These are phyloP conservation scores for Schizaphis graminum DNA, from an alignment of 2,888 invertebrate species.

Conservation along the genomic window DNA sequence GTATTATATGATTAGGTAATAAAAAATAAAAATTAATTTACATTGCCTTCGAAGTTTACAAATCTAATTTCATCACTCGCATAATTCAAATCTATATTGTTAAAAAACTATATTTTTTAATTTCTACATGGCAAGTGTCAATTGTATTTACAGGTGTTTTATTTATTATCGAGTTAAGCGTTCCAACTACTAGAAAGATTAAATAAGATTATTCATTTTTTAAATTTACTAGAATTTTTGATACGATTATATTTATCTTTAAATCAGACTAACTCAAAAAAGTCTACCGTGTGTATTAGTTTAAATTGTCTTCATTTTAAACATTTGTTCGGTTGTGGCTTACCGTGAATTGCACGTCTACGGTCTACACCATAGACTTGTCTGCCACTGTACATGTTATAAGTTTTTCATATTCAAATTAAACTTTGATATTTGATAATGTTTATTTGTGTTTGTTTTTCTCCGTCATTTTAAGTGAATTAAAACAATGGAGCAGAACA, in stretches of 20 bases:
- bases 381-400: too few species aligned
- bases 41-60: not conserved
- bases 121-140: not conserved
- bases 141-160: not conserved
- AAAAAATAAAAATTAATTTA: not conserved
- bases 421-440: not conserved
- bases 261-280: too few species aligned
- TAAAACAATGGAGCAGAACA: too few species aligned
- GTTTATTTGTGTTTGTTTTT: not conserved
- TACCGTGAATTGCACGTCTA: too few species aligned
- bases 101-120: not conserved
- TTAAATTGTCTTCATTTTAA: too few species aligned
- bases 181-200: not conserved
- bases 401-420: not conserved
- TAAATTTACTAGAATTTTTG: too few species aligned
- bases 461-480: not conserved
- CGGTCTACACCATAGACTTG: too few species aligned
- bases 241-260: too few species aligned
- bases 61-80: not conserved
- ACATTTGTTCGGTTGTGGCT: too few species aligned
- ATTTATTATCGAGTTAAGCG: not conserved
- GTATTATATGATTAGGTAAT: too few species aligned
- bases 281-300: too few species aligned
- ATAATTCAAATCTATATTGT: not conserved
- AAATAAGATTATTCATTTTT: too few species aligned